phyloP scores from a whole-genome alignment of 2,888 invertebrate species.

The Dromius quadrimaculatus region DNA sequence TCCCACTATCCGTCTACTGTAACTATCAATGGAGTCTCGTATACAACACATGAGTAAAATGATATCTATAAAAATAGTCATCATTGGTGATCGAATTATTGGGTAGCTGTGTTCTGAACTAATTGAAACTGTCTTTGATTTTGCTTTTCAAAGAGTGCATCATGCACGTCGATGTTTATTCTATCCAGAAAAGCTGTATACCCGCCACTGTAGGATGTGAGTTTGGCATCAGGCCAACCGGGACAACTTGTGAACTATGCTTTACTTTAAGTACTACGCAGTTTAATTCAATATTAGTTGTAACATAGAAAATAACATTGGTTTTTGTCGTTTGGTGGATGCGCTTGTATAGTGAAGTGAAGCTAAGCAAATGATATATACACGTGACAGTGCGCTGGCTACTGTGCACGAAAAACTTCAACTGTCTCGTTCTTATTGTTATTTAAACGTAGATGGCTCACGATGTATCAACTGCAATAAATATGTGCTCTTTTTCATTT shows the following conservation, averaged over 20 bases:
- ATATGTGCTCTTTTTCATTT: constrained; percentile 6
- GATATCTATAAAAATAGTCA: too few species aligned
- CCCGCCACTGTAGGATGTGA: neutral
- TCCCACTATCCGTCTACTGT: too few species aligned
- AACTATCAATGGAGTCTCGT: too few species aligned
- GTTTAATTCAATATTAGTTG: constrained; percentile 36
- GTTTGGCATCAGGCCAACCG: constrained; percentile 15
- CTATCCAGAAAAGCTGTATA: too few species aligned
- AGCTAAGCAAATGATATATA: constrained; percentile 24
- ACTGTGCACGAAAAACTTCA: constrained; percentile 1
- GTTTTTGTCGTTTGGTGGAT: constrained; percentile 20
- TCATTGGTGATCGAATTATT: too few species aligned
- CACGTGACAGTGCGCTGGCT: constrained; percentile 3
- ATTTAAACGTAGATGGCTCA: constrained; percentile 12
- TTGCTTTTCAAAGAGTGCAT: too few species aligned
- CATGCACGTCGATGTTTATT: too few species aligned
- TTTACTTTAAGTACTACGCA: constrained; percentile 40
- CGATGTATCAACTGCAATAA: constrained; percentile 1
- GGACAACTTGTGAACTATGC: constrained; percentile 34
- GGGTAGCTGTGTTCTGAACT: too few species aligned
- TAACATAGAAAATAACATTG: constrained; percentile 37
- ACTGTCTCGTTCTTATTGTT: constrained; percentile 24
- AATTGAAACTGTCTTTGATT: too few species aligned
- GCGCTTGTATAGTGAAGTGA: constrained; percentile 18
- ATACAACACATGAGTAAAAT: too few species aligned